These are phyloP conservation scores for Pseudorhiza aurosa DNA, from an alignment of 30 jellyfish, hydroid and myxozoan species.

Conservation along the genomic window DNA sequence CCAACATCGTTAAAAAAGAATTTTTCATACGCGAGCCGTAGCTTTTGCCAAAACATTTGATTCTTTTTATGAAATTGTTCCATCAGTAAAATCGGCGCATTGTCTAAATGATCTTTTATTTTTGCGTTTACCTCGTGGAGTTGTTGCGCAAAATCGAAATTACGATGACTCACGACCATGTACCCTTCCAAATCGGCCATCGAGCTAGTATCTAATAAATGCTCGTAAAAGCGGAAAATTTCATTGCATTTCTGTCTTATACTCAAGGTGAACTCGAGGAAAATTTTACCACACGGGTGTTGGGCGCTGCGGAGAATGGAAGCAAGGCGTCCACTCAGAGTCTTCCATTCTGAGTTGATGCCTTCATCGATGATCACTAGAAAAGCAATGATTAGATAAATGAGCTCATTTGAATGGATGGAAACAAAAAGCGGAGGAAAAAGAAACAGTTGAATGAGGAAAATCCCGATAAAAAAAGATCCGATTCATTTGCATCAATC, in stretches of 20 bases:
- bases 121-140: slow-evolving; percentile 27
- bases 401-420: background rate
- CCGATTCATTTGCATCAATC: too few species aligned
- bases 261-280: slow-evolving; percentile 24
- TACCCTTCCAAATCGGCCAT: slow-evolving; percentile 63
- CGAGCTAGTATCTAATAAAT: slow-evolving; percentile 8
- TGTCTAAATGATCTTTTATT: slow-evolving; percentile 58
- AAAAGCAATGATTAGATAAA: background rate
- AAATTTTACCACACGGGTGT: slow-evolving; percentile 72
- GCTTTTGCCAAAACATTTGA: slow-evolving; percentile 71
- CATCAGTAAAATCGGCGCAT: slow-evolving; percentile 34
- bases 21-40: slow-evolving; percentile 86
- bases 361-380: slow-evolving; percentile 64
- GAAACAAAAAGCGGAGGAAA: background rate
- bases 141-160: slow-evolving; percentile 33
- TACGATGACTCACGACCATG: slow-evolving; percentile 46
- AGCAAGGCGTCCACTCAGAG: slow-evolving; percentile 80
- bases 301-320: slow-evolving; percentile 59
- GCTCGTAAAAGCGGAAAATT: slow-evolving; percentile 67
- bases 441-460: too few species aligned
- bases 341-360: slow-evolving; percentile 80
- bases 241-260: slow-evolving; percentile 45
- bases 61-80: slow-evolving; percentile 29
- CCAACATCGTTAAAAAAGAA: slow-evolving; percentile 76
- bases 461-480: too few species aligned